These are phyloP conservation scores for Doris montereyensis DNA, from an alignment of 2,888 invertebrate species.

Conservation along the genomic window DNA sequence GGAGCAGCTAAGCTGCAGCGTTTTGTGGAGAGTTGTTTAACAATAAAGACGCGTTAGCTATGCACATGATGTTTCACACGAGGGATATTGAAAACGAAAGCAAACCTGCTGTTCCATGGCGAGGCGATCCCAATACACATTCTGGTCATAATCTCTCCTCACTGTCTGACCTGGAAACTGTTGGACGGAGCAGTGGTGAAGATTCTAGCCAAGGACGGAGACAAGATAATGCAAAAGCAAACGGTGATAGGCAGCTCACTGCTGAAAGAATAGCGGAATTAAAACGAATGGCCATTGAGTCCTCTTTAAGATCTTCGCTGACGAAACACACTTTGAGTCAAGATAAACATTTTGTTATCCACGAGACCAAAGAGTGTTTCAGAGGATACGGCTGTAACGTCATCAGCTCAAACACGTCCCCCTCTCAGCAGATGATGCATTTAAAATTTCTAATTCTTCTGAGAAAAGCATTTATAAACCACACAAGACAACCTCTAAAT, in stretches of 20 bases:
- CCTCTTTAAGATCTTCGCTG: constrained; percentile 29
- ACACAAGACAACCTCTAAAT: background rate
- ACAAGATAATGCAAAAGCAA: background rate
- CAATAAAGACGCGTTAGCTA: constrained; percentile 67
- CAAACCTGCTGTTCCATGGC: background rate
- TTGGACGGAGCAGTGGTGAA: background rate
- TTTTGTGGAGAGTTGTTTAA: constrained; percentile 61
- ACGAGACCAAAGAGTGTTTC: constrained; percentile 30
- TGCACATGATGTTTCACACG: constrained; percentile 68
- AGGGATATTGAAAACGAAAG: constrained; percentile 35
- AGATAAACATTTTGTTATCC: background rate
- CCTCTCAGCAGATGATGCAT: constrained; percentile 41
- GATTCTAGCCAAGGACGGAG: background rate
- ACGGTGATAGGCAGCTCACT: constrained; percentile 29
- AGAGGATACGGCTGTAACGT: constrained; percentile 2
- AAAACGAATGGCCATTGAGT: constrained; percentile 36
- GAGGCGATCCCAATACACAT: background rate
- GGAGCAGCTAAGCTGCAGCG: constrained; percentile 47
- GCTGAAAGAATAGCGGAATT: constrained; percentile 37
- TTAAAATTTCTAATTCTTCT: background rate
- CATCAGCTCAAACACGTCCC: constrained; percentile 35
- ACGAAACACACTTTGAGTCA: background rate
- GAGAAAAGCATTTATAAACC: background rate
- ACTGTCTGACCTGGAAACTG: background rate
- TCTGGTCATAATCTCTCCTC: constrained; percentile 17